Evolutionary conservation across 2,797 vertebrate genomes (phyloP), one percentile per base, ranked within the genome.

Genomic region (Pteronotus mesoamericanus): DNA sequence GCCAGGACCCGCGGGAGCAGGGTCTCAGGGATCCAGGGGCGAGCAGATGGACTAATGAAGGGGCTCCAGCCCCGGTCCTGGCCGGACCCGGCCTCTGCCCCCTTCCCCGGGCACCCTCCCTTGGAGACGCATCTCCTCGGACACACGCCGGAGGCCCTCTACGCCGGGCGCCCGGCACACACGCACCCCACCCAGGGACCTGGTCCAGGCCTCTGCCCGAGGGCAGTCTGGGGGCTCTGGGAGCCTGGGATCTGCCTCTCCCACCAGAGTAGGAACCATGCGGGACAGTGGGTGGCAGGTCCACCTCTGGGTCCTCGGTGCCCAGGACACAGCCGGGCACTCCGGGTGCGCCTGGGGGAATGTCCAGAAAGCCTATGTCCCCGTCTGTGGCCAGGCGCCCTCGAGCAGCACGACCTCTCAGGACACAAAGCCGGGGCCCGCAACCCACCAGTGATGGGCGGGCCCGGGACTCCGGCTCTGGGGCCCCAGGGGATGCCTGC

Each of bases 151-250:
- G 39, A n/a, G 46, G 32, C 1, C 11, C 24, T 16, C 9, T 37
- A 2, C 18, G 11, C n/a, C 6, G 42, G 42, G 68, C 1, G 0
- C 16, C 22, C 0, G 0, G 11, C 37, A n/a, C 61, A n/a, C 74
- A 4, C 29, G 2, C 0, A 1, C 21, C 48, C n/a, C 15, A 55
- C 2, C 0, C 32, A 7, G 42, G 55, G 6, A 1, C 74, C 51
- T 18, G 66, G 22, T 1, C 5, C 68, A 48, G 61, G 44, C 22
- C 59, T 44, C 15, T 0, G 4, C 24, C 42, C 0, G 0, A 53
- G 15, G 11, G 6, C 24, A 12, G 42, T 3, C 1, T 6, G 9
- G 11, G n/a, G 29, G n/a, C 12, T 1, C 46, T 8, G 34, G 6
- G 68, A 15, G 9, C 29, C 89, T 53, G 72, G 44, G 37, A 32